Evolutionary conservation across 2,797 vertebrate genomes (phyloP).

Genomic region (Adelosebastes latens): DNA sequence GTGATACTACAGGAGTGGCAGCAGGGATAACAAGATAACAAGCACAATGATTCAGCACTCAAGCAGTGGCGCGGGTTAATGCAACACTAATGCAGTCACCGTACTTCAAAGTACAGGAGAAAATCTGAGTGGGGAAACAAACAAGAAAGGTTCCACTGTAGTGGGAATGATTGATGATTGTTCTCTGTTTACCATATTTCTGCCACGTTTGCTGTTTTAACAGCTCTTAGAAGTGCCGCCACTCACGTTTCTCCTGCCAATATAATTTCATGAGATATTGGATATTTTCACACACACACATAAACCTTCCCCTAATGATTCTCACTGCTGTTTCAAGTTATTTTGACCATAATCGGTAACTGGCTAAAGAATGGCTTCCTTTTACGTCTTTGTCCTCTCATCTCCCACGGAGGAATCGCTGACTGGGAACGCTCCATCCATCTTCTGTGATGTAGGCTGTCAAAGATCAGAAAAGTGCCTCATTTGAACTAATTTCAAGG

Average conservation of each 20-base stretch:
- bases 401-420: constrained; percentile 22
- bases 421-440: constrained; percentile 18
- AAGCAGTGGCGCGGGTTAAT: constrained; percentile 22
- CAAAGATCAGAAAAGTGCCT: constrained; percentile 13
- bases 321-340: constrained; percentile 20
- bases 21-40: constrained; percentile 23
- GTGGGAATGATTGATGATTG: constrained; percentile 39
- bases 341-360: constrained; percentile 9
- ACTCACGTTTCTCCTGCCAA: constrained; percentile 34
- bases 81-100: constrained; percentile 5
- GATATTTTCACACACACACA: constrained; percentile 36
- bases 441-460: constrained; percentile 32
- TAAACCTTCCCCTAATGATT: constrained; percentile 13
- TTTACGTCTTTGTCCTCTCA: constrained; percentile 36
- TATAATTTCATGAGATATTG: constrained; percentile 30
- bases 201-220: constrained; percentile 13
- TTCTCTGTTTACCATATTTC: constrained; percentile 41
- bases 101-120: constrained; percentile 2
- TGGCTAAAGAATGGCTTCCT: constrained; percentile 22
- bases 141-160: constrained; percentile 7
- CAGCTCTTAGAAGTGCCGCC: constrained; percentile 42
- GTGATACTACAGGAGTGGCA: background rate
- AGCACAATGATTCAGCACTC: background rate
- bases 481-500: constrained; percentile 4
- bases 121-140: constrained; percentile 23